Evolutionary conservation across 2,797 vertebrate genomes (phyloP).

Genomic region (Trachurus trachurus): DNA sequence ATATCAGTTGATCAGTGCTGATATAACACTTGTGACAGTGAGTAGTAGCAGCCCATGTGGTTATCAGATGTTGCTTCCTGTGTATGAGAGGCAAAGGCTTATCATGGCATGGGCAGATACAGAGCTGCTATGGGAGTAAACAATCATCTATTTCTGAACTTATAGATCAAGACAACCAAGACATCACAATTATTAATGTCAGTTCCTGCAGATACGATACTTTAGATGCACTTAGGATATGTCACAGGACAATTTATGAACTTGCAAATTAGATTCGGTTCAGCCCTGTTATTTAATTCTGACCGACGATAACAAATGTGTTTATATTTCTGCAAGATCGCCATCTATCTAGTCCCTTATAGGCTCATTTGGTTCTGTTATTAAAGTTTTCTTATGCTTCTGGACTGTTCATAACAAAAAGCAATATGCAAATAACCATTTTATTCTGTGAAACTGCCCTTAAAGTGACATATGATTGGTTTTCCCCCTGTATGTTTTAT

Average conservation of each 20-base stretch:
- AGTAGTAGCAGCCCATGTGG: background rate
- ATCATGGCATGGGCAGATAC: slow-evolving; percentile 10
- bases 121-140: background rate
- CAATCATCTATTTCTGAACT: slow-evolving; percentile 5
- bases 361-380: too few relatives aligned
- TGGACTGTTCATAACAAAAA: too few relatives aligned
- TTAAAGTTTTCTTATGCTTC: too few relatives aligned
- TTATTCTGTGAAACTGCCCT: background rate
- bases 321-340: background rate
- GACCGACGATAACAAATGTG: background rate
- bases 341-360: background rate
- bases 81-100: background rate
- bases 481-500: background rate
- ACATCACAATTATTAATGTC: background rate
- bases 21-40: background rate
- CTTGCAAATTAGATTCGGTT: slow-evolving; percentile 17
- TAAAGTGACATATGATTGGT: background rate
- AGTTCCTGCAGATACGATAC: background rate
- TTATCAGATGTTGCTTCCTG: slow-evolving; percentile 21
- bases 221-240: background rate
- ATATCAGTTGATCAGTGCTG: background rate
- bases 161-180: background rate
- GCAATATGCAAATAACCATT: background rate
- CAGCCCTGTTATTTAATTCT: slow-evolving; percentile 2
- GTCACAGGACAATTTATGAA: background rate